phyloP scores from a whole-genome alignment of 2,888 invertebrate genomes.

The Drosophila greeni region DNA sequence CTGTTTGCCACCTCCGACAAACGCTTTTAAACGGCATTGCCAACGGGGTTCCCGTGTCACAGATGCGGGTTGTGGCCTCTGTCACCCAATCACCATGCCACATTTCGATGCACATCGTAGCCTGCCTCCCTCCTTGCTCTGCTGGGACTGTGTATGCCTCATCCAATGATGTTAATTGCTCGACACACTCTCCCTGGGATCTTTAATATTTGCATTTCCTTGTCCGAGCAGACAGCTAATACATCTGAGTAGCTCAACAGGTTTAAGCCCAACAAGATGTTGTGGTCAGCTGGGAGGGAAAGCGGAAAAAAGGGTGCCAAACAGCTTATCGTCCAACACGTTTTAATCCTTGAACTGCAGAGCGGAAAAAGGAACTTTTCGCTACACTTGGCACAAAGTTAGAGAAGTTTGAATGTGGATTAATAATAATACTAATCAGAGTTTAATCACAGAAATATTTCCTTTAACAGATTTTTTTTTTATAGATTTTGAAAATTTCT shows the following conservation, averaged over 20 bases:
- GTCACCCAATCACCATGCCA: constrained; percentile 3
- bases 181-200: constrained; percentile 51
- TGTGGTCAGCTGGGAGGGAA: background rate
- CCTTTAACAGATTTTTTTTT: background rate
- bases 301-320: background rate
- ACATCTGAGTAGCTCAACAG: constrained; percentile 30
- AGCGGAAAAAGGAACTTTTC: constrained; percentile 18
- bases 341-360: constrained; percentile 42
- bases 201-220: constrained; percentile 60
- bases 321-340: constrained; percentile 17
- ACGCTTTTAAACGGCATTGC: constrained; percentile 22
- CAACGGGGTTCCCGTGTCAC: constrained; percentile 15
- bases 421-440: too few relatives aligned
- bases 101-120: background rate
- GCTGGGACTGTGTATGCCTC: constrained; percentile 29
- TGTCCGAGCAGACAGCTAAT: constrained; percentile 24
- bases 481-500: background rate
- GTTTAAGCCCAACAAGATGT: constrained; percentile 33
- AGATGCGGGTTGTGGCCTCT: constrained; percentile 20
- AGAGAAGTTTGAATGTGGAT: background rate
- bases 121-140: background rate
- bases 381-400: constrained; percentile 13
- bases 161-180: constrained; percentile 53
- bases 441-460: too few relatives aligned
- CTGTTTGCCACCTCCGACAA: constrained; percentile 52